Evolutionary conservation across 2,888 invertebrate genomes (phyloP).

Genomic region (Agapostemon virescens): DNA sequence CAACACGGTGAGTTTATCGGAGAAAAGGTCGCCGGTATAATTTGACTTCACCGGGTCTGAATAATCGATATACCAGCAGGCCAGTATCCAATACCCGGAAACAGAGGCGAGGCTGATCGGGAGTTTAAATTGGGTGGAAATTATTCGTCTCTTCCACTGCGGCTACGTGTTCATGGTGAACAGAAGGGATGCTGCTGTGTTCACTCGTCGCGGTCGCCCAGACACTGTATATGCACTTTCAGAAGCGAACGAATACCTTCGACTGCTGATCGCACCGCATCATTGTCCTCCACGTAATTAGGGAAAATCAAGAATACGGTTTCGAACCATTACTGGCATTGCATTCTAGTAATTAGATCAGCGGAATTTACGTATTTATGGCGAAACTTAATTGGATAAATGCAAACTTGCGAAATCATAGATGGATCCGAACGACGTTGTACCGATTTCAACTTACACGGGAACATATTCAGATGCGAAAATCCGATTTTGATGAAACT

Average conservation of each 20-base stretch:
- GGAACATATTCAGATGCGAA: too few species aligned
- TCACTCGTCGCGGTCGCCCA: slow-evolving; percentile 33
- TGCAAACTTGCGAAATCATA: too few species aligned
- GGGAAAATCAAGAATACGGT: not conserved
- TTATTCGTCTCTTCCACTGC: slow-evolving; percentile 68
- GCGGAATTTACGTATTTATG: too few species aligned
- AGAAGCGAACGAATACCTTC: slow-evolving; percentile 55
- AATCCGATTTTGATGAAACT: too few species aligned
- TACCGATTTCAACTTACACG: too few species aligned
- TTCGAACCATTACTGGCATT: too few species aligned
- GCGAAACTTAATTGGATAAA: too few species aligned
- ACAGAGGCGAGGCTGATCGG: slow-evolving; percentile 74
- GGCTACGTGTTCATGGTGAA: not conserved
- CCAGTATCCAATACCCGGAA: slow-evolving; percentile 67
- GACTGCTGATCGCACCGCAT: not conserved
- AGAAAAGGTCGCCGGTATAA: slow-evolving; percentile 69
- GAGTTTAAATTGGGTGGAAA: slow-evolving; percentile 77
- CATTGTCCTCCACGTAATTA: not conserved
- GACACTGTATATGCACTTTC: slow-evolving; percentile 53
- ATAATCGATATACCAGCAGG: slow-evolving; percentile 73
- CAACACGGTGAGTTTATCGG: slow-evolving; percentile 67
- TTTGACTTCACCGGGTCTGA: slow-evolving; percentile 73
- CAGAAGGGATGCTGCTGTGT: not conserved
- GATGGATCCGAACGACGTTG: too few species aligned
- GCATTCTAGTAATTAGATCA: too few species aligned